phyloP scores from a whole-genome alignment of 1,140 invertebrate species.

The Drosophila ercepeae region DNA sequence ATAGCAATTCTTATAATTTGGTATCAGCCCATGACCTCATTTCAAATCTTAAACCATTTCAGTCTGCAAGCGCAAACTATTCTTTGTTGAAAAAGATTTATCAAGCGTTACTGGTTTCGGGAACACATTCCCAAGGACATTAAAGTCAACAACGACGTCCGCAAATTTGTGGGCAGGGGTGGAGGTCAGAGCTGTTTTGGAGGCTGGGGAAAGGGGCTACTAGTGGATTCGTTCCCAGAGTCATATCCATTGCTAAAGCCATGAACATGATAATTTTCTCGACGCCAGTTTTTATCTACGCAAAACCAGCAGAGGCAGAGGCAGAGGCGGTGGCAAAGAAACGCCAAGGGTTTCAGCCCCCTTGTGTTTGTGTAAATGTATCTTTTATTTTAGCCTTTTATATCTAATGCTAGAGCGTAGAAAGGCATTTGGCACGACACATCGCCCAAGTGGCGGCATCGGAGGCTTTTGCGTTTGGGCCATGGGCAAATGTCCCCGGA shows the following conservation, averaged over 20 bases:
- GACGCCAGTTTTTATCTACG: constrained; percentile 81
- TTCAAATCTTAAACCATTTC: constrained; percentile 23
- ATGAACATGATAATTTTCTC: constrained; percentile 82
- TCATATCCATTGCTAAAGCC: constrained; percentile 46
- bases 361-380: constrained; percentile 74
- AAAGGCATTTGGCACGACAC: constrained; percentile 78
- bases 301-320: constrained; percentile 53
- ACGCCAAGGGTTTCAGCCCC: constrained; percentile 26
- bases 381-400: constrained; percentile 82
- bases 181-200: not conserved
- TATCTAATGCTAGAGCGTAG: constrained; percentile 74
- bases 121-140: constrained; percentile 45
- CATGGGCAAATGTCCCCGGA: constrained; percentile 58
- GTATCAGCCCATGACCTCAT: constrained; percentile 21
- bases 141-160: constrained; percentile 37
- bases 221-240: constrained; percentile 34
- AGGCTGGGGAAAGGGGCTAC: not conserved
- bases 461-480: constrained; percentile 28
- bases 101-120: constrained; percentile 22
- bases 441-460: constrained; percentile 73
- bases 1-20: constrained; percentile 1
- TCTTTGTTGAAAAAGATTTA: constrained; percentile 12
- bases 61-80: not conserved
- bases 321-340: constrained; percentile 37
- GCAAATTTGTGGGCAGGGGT: constrained; percentile 42